Evolutionary conservation across 2,113 vertebrate genomes (phyloP).

Genomic region (Dicaeum eximium): DNA sequence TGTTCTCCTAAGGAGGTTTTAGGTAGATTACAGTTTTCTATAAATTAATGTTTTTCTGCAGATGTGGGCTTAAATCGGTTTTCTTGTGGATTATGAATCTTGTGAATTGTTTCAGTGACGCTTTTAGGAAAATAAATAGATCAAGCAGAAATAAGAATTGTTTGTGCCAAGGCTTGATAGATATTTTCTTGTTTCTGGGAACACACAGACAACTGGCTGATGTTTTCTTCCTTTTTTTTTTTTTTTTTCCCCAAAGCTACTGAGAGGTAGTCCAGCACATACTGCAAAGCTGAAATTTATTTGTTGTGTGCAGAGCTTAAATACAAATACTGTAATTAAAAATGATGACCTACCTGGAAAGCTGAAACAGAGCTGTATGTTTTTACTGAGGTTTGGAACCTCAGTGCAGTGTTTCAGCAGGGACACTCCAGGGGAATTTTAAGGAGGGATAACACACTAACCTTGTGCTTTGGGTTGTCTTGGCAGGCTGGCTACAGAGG

Average conservation of each 20-base stretch:
- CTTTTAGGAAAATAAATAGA: constrained; percentile 36
- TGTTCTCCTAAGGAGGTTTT: neutral
- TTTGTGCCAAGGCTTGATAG: neutral
- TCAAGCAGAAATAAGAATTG: constrained; percentile 6
- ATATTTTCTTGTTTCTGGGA: neutral
- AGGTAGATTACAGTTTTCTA: constrained; percentile 19
- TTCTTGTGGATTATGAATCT: neutral
- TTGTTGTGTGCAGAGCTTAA: neutral
- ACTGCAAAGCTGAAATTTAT: neutral
- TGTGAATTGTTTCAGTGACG: neutral
- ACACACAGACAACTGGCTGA: neutral
- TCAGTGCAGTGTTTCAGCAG: neutral
- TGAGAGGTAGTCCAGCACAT: neutral
- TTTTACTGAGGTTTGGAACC: neutral
- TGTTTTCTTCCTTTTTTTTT: neutral
- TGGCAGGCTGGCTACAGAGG: neutral
- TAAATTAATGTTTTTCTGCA: constrained; percentile 14
- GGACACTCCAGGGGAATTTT: neutral
- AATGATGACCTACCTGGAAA: neutral
- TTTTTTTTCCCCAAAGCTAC: neutral
- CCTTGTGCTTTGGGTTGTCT: neutral
- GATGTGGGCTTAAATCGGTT: neutral
- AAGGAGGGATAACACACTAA: too few relatives aligned
- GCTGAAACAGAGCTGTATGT: neutral
- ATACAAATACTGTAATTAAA: constrained; percentile 12